phyloP scores from a whole-genome alignment of 2,113 vertebrate species.

The Fregetta grallaria region DNA sequence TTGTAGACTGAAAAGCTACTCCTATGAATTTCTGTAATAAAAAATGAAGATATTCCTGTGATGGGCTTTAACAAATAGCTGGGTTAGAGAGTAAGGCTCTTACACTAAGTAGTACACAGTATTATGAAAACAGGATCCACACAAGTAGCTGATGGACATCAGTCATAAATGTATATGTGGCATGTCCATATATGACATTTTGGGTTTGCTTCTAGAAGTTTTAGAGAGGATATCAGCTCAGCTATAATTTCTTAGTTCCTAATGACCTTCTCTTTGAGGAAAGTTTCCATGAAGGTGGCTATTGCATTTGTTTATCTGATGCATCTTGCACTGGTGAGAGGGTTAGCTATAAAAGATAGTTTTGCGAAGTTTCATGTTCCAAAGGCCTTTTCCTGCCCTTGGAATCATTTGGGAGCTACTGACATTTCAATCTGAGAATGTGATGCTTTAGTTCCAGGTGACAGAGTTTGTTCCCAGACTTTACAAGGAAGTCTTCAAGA shows the following conservation, averaged over 20 bases:
- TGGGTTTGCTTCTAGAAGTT: background rate
- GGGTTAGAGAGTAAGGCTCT: background rate
- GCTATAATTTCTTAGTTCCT: background rate
- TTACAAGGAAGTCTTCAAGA: background rate
- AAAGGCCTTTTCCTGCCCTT: background rate
- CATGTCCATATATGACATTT: background rate
- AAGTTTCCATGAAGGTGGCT: background rate
- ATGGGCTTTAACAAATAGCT: background rate
- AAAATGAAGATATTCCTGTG: background rate
- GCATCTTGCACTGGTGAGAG: background rate
- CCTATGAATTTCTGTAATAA: background rate
- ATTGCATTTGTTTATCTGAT: background rate
- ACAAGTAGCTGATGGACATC: background rate
- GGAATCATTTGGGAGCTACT: background rate
- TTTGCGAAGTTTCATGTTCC: background rate
- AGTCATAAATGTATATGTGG: background rate
- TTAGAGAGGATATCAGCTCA: background rate
- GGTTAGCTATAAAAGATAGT: background rate
- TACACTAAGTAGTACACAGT: background rate
- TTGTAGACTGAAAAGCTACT: background rate
- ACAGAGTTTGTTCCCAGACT: background rate
- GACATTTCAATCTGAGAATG: background rate
- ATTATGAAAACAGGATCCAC: background rate
- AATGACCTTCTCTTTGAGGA: background rate
- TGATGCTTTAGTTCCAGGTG: background rate